Base-by-base conservation (phyloP, 2,888 invertebrate species). In the Gandaritis pyraliata region DNA sequence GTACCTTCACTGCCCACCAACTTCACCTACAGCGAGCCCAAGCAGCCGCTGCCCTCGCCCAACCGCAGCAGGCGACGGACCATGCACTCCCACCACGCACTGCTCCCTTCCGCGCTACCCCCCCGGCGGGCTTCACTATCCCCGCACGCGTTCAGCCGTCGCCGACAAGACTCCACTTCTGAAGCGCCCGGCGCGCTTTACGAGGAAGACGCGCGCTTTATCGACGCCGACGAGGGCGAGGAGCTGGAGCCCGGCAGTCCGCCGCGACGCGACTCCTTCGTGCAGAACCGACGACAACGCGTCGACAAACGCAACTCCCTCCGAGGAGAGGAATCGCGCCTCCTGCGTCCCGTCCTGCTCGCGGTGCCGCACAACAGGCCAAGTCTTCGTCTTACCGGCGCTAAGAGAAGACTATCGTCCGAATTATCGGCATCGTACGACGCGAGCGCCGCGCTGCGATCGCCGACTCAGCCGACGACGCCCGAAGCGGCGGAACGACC, bases 1-100 rank as follows among this genome's bases (percentile, higher is more conserved):
- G 93, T 97, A 75, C 94, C 95, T 65, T 97, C 97, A 61, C 93
- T 97, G 71, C 97, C 97, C 58, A 95, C 96, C 58, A 96, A 97
- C 87, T 97, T 97, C 85, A 96, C 95, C 36, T 97, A 96, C 88
- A 96, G 95, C 84, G 96, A 96, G 67, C 95, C 96, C 39, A 93
- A 93, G 69, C 87, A 81, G 66, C 85, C 85, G 64, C 80, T 82
- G 70, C 83, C 87, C 54, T 90, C 90, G 61, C 88, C 90, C 51
- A 86, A 38, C 41, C 64, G 64, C 48, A 60, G 89, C 62, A 89
- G 94, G 65, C 87, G 94, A 58, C 93, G 93, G 78, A 94, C 94
- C 45, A 77, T 94, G 71, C 94, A 94, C 87, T 94, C 94, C 61
- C 94, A 94, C 71, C 93, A 94, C 72, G 93, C 94, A 70, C 88